Percentiles rank a stretch among this genome's conserved stretches.
Evolutionary conservation across 2,113 vertebrate species (phyloP).

Genomic region (Kryptolebias marmoratus): DNA sequence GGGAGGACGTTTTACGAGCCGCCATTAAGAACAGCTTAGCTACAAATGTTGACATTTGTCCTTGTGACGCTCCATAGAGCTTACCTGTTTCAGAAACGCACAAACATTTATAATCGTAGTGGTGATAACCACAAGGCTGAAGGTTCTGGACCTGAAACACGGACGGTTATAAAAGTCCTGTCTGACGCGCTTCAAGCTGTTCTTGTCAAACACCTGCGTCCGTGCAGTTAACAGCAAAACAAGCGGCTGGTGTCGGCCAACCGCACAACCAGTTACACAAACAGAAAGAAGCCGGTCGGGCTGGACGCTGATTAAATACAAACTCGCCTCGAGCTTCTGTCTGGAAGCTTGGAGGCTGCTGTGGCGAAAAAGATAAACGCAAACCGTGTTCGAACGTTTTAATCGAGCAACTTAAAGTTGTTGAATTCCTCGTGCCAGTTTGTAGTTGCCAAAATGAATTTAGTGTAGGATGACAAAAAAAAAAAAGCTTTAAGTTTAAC

Average conservation of each 20-base stretch:
- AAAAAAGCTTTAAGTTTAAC: background rate
- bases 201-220: too few relatives aligned
- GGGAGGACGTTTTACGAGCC: background rate
- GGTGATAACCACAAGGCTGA: background rate
- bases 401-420: too few relatives aligned
- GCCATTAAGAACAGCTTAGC: background rate
- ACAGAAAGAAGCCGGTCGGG: too few relatives aligned
- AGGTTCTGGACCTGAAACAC: background rate
- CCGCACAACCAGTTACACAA: too few relatives aligned
- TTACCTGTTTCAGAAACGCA: background rate
- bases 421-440: too few relatives aligned
- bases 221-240: background rate
- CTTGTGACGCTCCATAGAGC: background rate
- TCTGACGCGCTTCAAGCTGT: background rate
- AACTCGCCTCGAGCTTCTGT: background rate
- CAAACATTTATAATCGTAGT: background rate
- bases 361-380: too few relatives aligned
- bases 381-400: too few relatives aligned
- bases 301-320: too few relatives aligned
- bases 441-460: background rate
- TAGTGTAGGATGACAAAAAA: background rate
- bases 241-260: too few relatives aligned
- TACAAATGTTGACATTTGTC: background rate
- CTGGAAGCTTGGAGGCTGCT: too few relatives aligned
- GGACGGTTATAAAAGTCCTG: background rate